Evolutionary conservation across 2,113 vertebrate genomes (phyloP), one percentile per base, ranked within the genome.

Genomic region (Lepisosteus osseus): DNA sequence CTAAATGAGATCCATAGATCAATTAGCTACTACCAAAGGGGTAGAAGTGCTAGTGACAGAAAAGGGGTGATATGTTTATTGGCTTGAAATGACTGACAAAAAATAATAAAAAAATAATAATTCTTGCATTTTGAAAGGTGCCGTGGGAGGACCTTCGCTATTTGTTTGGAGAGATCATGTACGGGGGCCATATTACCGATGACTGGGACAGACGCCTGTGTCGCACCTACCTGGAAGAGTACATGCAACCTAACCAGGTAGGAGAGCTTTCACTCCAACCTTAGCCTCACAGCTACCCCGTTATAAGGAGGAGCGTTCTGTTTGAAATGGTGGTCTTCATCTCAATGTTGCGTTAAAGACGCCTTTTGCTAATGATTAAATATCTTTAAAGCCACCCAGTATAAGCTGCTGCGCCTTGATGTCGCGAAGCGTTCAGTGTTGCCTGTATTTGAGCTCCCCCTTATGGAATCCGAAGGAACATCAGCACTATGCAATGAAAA

Each of bases 141-240:
- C 92, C 93, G 0, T 93, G 90, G 91, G 93, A 94, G 80, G 92
- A 94, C 74, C 87, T 94, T 56, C 86, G 86, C 14, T 94, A 93
- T 78, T 85, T 94, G 64, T 94, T 94, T 86, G 93, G 91, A 3
- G 92, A 94, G 80, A 93, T 94, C 70, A 94, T 93, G 92, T 93
- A 92, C n/a, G 91, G 91, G 59, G 91, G 93, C 75, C 93, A 94
- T 84, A 93, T 94, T 80, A 94, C 93, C 6, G 91, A 94, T 44
- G 89, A 94, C 86, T 94, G 91, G 90, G 92, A 93, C 82, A 85
- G 92, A 72, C 83, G 90, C 57, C 88, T 95, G 17, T 94, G 93
- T 76, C 86, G 87, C 54, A 92, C 90, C 1, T 93, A 94, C 78
- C 84, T 95, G 69, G 93, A 94, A 69, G 92, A 94, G 74, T 93